Evolutionary conservation across 2,888 invertebrate genomes (phyloP).

Genomic region (Deroplatys truncata): DNA sequence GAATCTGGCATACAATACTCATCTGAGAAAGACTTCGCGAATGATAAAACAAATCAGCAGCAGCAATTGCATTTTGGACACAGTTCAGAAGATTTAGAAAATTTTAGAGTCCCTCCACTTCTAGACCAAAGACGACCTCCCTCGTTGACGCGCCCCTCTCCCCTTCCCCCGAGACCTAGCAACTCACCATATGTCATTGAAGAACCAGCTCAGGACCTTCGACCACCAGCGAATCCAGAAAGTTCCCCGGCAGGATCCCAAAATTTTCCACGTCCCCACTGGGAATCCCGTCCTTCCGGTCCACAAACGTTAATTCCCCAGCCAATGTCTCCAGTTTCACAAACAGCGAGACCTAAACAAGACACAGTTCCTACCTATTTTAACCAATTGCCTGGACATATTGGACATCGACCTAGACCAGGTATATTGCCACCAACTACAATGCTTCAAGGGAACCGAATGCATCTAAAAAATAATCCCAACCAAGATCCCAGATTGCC

Average conservation of each 20-base stretch:
- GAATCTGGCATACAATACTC: not conserved
- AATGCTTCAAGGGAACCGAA: conserved; percentile 1
- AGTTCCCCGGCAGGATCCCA: not conserved
- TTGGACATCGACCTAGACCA: not conserved
- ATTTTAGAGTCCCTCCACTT: not conserved
- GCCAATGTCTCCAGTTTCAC: conserved; percentile 20
- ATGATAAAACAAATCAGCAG: not conserved
- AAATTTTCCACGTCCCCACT: not conserved
- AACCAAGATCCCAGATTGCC: conserved; percentile 46
- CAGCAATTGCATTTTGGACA: not conserved
- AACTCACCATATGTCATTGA: not conserved
- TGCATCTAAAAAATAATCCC: not conserved
- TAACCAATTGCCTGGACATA: not conserved
- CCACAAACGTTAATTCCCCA: not conserved
- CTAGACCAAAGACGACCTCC: not conserved
- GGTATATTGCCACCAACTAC: not conserved
- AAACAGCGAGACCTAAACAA: conserved; percentile 33
- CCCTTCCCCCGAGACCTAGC: conserved; percentile 4
- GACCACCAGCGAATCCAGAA: conserved; percentile 22
- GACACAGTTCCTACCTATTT: not conserved
- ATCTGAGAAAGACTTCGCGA: not conserved
- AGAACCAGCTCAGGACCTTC: conserved; percentile 19
- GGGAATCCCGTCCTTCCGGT: not conserved
- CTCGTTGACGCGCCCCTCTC: not conserved
- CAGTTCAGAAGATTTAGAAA: not conserved